A percentile compares a stretch with the other conserved stretches of the same genome.
Conservation (phyloP, 2,888 invertebrate species). For the Suillia variegata region DNA sequence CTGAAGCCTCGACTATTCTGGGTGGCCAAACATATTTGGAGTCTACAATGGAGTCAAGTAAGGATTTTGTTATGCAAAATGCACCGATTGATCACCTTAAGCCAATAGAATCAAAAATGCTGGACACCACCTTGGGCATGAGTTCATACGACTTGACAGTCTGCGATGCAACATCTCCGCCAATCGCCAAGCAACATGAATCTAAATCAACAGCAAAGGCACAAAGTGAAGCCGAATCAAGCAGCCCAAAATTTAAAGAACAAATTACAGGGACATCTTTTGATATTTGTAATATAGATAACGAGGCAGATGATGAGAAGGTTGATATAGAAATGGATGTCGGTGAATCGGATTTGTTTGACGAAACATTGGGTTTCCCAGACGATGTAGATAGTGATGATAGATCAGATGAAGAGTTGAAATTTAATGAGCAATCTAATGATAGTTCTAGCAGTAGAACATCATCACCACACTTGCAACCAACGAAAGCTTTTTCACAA, state of each 20-base stretch:
- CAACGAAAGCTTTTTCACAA: too few species aligned
- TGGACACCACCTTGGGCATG: slow-evolving; percentile 55
- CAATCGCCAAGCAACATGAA: not conserved
- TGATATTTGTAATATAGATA: not conserved
- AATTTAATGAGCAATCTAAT: too few species aligned
- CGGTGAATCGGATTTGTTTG: not conserved
- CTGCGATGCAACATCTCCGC: slow-evolving; percentile 21
- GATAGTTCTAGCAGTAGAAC: too few species aligned
- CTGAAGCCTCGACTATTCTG: slow-evolving; percentile 49
- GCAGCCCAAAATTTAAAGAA: too few species aligned
- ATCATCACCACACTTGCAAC: too few species aligned
- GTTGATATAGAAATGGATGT: not conserved
- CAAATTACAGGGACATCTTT: too few species aligned
- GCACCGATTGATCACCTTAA: slow-evolving; percentile 3
- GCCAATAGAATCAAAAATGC: slow-evolving; percentile 17
- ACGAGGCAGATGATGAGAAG: not conserved
- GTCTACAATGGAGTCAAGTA: slow-evolving; percentile 19
- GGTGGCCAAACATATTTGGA: slow-evolving; percentile 36
- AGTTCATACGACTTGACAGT: slow-evolving; percentile 47
- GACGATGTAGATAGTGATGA: not conserved
- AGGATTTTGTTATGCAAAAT: not conserved
- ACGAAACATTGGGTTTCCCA: not conserved
- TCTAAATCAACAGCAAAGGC: not conserved
- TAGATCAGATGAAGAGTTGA: too few species aligned
- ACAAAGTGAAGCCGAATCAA: not conserved